phyloP scores from a whole-genome alignment of 2,888 invertebrate genomes.

The Bembecia ichneumoniformis region DNA sequence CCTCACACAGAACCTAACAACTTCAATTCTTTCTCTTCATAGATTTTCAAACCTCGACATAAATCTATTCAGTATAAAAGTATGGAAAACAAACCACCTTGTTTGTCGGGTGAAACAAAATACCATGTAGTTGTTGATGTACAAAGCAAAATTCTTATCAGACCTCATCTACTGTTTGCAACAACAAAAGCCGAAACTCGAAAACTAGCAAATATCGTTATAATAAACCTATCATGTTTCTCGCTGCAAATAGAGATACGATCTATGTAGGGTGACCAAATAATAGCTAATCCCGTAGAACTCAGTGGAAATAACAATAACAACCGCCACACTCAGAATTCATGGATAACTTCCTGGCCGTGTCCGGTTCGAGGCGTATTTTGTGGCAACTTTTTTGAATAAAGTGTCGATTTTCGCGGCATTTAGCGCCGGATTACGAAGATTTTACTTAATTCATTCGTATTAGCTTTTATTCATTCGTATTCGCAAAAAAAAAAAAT shows the following conservation, averaged over 20 bases:
- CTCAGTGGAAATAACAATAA: slow-evolving; percentile 9
- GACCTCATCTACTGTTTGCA: slow-evolving; percentile 24
- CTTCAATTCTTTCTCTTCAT: no score
- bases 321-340: slow-evolving; percentile 25
- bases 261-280: slow-evolving; percentile 53
- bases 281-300: slow-evolving; percentile 50
- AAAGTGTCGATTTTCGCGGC: slow-evolving; percentile 4
- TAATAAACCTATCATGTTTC: slow-evolving; percentile 65
- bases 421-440: slow-evolving; percentile 1
- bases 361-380: slow-evolving; percentile 15
- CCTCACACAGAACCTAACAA: no score
- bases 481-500: no score
- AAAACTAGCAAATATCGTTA: slow-evolving; percentile 64
- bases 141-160: slow-evolving; percentile 26
- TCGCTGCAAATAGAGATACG: slow-evolving; percentile 29
- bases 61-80: no score
- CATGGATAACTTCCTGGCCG: neutral
- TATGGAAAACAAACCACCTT: slow-evolving; percentile 40
- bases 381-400: slow-evolving; percentile 4
- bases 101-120: slow-evolving; percentile 33
- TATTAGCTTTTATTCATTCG: no score
- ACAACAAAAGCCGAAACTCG: slow-evolving; percentile 31
- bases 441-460: neutral
- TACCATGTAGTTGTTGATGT: slow-evolving; percentile 25
- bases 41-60: no score